phyloP scores from a whole-genome alignment of 2,888 invertebrate genomes.

The Dryomyza anilis region DNA sequence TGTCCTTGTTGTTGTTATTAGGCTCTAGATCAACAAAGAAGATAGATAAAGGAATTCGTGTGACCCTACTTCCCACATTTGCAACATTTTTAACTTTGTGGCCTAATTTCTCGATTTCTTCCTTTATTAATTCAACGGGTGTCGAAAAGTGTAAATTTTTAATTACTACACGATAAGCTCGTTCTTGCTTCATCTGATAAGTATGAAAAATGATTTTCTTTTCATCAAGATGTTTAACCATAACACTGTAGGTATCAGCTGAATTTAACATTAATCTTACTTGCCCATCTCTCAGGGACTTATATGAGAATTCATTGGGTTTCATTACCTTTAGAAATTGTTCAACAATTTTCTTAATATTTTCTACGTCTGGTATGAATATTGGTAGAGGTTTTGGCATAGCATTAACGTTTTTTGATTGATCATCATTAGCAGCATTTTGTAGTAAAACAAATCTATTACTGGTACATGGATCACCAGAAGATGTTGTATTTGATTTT shows the following conservation, averaged over 20 bases:
- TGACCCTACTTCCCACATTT: background rate
- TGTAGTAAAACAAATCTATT: too few species aligned
- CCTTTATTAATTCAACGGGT: too few species aligned
- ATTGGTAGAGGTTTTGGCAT: background rate
- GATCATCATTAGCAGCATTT: background rate
- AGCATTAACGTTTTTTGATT: background rate
- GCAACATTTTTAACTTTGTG: too few species aligned
- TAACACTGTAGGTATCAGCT: background rate
- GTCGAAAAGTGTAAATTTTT: too few species aligned
- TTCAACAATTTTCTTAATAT: background rate
- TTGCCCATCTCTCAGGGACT: background rate
- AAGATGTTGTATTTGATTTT: too few species aligned
- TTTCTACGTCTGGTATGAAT: too few species aligned
- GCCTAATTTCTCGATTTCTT: too few species aligned
- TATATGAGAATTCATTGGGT: background rate
- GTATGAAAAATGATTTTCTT: background rate
- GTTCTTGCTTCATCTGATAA: too few species aligned
- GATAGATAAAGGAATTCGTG: background rate
- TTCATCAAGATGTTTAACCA: too few species aligned
- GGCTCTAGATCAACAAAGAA: too few species aligned
- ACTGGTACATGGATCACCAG: too few species aligned
- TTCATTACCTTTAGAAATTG: background rate
- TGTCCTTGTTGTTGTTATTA: conserved; percentile 16
- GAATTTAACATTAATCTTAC: background rate
- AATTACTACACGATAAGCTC: conserved; percentile 1